Evolutionary conservation across 2,797 vertebrate species (phyloP), one percentile per base, ranked within the genome.

Genomic region (Coregonus suidteri): DNA sequence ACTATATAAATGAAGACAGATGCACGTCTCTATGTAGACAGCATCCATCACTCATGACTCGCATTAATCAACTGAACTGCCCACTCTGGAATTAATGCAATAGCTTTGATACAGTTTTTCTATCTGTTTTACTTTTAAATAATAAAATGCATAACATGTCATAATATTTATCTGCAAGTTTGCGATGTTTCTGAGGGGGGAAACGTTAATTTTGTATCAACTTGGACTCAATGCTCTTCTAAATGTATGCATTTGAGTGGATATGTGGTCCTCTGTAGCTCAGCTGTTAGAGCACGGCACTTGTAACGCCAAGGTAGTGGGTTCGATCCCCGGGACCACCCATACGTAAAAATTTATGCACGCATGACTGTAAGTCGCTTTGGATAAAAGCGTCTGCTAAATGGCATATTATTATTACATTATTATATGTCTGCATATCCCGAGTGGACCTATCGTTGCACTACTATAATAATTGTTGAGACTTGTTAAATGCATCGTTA

Each of bases 21-120:
- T 83, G 20, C 20, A 75, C 47, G 70, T 85, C 78, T 82, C 31
- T 34, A 1, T 81, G n/a, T 13, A 16, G 30, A 80, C 47, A 72
- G 34, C 62, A 88, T 88, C 71, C 80, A 80, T 87, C 82, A 79
- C n/a, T 81, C 79, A 80, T 83, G 78, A 83, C 56, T 6, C 73
- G 64, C 75, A 90, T 85, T 79, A 82, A 89, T 84, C 84, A 83
- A 73, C 65, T 35, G 5, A 85, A 75, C 65, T 20, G 3, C 37
- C 64, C 31, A 78, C 35, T 30, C 30, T 81, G 0, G 30, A 80
- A 78, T 81, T 15, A 78, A 65, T 34, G 25, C 78, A 52, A 4
- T 71, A 76, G 56, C 53, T 75, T 79, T 71, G 41, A 47, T 25
- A 20, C 54, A 72, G n/a, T 81, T 83, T 75, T 2, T 67, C 15